These are phyloP conservation scores for Gallinago media DNA, from an alignment of 2,113 vertebrate genomes.

Conservation along the genomic window DNA sequence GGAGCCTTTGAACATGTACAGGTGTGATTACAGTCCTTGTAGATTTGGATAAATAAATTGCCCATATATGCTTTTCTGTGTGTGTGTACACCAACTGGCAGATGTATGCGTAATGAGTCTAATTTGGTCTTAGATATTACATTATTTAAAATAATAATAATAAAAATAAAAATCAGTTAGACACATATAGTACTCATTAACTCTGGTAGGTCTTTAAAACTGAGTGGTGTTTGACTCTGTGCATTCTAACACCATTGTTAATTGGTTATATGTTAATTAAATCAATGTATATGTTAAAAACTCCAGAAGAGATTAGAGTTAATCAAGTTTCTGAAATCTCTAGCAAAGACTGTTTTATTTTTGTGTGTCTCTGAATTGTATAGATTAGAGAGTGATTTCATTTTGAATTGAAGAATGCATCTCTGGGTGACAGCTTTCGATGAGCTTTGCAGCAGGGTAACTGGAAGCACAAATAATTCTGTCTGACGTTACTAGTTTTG, in stretches of 20 bases:
- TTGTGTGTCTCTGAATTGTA: background rate
- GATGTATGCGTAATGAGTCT: background rate
- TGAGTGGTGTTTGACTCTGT: background rate
- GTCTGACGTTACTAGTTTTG: background rate
- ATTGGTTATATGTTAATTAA: background rate
- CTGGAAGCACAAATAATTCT: background rate
- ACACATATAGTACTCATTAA: background rate
- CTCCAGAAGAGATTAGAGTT: background rate
- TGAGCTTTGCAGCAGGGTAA: background rate
- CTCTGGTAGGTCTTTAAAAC: background rate
- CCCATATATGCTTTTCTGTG: accelerated
- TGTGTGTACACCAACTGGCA: background rate
- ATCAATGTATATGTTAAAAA: background rate
- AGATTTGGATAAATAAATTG: background rate
- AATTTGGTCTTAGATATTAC: background rate
- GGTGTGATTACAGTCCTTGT: background rate
- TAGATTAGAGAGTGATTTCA: background rate
- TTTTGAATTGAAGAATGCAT: background rate
- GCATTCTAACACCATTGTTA: background rate
- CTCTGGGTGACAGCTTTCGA: background rate
- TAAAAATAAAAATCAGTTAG: background rate
- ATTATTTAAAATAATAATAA: background rate
- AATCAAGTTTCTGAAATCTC: background rate
- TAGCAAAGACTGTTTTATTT: background rate
- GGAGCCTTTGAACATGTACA: background rate